These are phyloP conservation scores for Stichodactyla helianthus DNA, from an alignment of 64 coral and sea anemone genomes.

Conservation along the genomic window DNA sequence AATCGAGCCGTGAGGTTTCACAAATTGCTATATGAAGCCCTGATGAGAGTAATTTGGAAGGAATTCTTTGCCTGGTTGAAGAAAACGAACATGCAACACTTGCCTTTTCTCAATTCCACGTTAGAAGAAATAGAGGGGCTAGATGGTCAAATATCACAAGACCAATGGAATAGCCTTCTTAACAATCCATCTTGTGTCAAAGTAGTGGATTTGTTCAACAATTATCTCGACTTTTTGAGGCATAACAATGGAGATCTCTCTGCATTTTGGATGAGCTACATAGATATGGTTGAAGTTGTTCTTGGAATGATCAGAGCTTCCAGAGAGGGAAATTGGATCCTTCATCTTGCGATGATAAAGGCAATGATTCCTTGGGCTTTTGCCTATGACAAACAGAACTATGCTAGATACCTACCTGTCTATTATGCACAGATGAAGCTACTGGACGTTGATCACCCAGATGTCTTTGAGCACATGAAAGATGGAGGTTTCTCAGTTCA, in stretches of 20 bases:
- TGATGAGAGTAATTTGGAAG: conserved; percentile 36
- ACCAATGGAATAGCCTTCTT: neutral
- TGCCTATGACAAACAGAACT: too few relatives aligned
- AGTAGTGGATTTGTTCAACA: conserved; percentile 12
- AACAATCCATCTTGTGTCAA: conserved; percentile 11
- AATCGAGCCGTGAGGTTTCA: conserved; percentile 44
- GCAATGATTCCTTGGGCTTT: too few relatives aligned
- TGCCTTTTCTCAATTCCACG: neutral
- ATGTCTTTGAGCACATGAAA: conserved; percentile 38
- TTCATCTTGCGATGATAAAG: too few relatives aligned
- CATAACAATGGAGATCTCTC: too few relatives aligned
- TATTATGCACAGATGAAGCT: conserved; percentile 61
- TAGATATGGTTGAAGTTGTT: too few relatives aligned
- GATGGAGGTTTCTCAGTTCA: conserved; percentile 69
- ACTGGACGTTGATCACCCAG: conserved; percentile 52
- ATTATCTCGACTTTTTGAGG: neutral
- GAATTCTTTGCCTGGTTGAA: conserved; percentile 21
- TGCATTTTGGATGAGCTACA: too few relatives aligned
- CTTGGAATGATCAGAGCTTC: too few relatives aligned
- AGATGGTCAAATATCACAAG: conserved; percentile 6
- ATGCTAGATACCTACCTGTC: conserved; percentile 44
- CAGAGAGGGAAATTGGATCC: too few relatives aligned
- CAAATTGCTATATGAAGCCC: conserved; percentile 45
- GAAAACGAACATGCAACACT: conserved; percentile 1
- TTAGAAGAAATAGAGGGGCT: conserved; percentile 21